Evolutionary conservation across 2,797 vertebrate genomes (phyloP).

Genomic region (Limosa lapponica): DNA sequence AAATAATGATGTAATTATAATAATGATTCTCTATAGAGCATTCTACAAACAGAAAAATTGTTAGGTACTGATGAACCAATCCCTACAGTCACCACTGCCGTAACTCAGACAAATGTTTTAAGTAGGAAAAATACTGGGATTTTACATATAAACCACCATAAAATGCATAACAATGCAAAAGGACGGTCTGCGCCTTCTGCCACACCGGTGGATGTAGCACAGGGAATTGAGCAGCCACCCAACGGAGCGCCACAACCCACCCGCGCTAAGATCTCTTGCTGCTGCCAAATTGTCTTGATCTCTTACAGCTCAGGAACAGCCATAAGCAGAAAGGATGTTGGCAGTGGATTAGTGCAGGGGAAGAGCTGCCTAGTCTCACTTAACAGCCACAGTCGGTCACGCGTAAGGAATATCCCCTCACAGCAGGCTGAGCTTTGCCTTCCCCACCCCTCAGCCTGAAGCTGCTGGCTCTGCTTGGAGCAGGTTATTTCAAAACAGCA

Average conservation of each 20-base stretch:
- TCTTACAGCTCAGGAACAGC: background rate
- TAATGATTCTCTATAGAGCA: background rate
- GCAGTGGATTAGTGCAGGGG: background rate
- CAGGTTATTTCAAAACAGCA: background rate
- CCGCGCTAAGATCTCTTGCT: background rate
- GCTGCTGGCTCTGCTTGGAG: background rate
- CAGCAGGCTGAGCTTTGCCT: background rate
- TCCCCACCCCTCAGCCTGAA: background rate
- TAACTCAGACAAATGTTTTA: background rate
- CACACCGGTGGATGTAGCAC: background rate
- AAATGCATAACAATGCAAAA: background rate
- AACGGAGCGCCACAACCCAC: background rate
- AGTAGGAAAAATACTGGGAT: background rate
- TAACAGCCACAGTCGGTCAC: background rate
- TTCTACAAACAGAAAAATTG: background rate
- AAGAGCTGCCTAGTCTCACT: background rate
- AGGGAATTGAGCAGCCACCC: background rate
- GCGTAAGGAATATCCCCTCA: background rate
- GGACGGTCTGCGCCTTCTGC: rapidly evolving
- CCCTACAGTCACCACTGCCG: background rate
- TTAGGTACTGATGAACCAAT: background rate
- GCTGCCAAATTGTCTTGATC: background rate
- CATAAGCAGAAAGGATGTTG: background rate
- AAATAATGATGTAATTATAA: background rate
- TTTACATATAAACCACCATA: background rate